Base-by-base conservation (phyloP, 2,797 vertebrate species). In the Cirrhinus molitorella region DNA sequence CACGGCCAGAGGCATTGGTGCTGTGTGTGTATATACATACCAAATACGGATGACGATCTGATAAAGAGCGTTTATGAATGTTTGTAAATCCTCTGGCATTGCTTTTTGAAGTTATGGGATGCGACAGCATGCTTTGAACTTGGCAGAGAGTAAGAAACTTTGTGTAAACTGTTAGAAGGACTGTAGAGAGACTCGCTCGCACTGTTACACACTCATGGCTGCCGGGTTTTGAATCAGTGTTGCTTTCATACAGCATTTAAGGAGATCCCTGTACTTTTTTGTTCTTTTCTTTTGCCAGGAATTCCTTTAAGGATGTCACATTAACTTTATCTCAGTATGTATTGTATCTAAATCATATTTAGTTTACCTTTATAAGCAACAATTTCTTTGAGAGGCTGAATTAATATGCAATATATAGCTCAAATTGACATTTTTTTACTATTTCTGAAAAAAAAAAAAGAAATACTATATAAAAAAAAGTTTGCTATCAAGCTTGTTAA, bases 1-100 rank as follows among this genome's bases (percentile, higher is more conserved):
- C 95, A 96, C 94, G 95, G 95, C 96, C 95, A 78, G 90, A 87
- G 91, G 93, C 75, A 23, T 65, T 5, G 72, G 80, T 92, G 89
- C 91, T 89, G 80, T 83, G 85, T 85, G 79, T 89, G 85, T 72
- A 83, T 86, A 85, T 88, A 75, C 80, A 78, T 65, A 85, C 59
- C 68, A 37, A 85, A 86, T 70, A 59, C 66, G 65, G 72, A 84
- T 80, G 85, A 55, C 65, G 59, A 83, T 86, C 83, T 74, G 80
- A 86, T 85, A 74, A 85, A 77, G 72, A 47, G 16, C 25, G 74
- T 73, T 77, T 49, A 47, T 63, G 68, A 87, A 83, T 83, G 79
- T 80, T 71, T 65, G 23, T 67, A 82, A 84, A 73, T 87, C 85
- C 73, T 85, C 28, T 78, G 23, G 6, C 70, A 66, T 76, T 80